phyloP scores from a whole-genome alignment of 2,113 vertebrate genomes.

The Melanostigma gelatinosum region DNA sequence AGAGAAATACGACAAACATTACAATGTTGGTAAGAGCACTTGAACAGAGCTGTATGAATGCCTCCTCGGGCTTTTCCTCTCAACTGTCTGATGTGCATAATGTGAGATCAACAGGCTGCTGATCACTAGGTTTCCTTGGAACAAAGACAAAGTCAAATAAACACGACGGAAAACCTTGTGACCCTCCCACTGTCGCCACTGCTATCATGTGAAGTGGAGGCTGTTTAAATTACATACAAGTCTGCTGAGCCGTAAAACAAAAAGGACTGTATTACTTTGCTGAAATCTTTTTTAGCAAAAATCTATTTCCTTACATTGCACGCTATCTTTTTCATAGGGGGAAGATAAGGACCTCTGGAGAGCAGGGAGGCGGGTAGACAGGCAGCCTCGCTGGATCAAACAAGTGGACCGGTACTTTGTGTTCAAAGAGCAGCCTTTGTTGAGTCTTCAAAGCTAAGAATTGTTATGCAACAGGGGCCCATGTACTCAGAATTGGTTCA shows the following conservation, averaged over 20 bases:
- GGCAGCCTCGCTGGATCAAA: conserved; percentile 62
- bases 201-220: conserved; percentile 33
- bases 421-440: conserved; percentile 69
- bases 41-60: neutral
- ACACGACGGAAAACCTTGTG: conserved; percentile 29
- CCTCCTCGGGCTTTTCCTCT: neutral
- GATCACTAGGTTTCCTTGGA: conserved; percentile 38
- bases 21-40: neutral
- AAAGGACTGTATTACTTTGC: neutral
- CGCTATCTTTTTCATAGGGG: neutral
- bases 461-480: conserved; percentile 71
- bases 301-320: neutral
- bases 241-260: neutral
- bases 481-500: conserved; percentile 67
- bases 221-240: conserved; percentile 33
- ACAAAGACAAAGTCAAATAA: conserved; percentile 49
- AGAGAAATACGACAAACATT: conserved; percentile 2
- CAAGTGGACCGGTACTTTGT: conserved; percentile 55
- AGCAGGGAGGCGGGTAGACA: conserved; percentile 15
- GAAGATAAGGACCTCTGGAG: conserved; percentile 29
- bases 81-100: conserved; percentile 15
- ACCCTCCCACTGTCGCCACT: conserved; percentile 7
- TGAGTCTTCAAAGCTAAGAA: conserved; percentile 72
- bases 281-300: too few relatives aligned
- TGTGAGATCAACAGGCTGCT: conserved; percentile 10